These are phyloP conservation scores for Chiridota heheva DNA, from an alignment of 35 echinoderm and acorn worm genomes.

Conservation along the genomic window DNA sequence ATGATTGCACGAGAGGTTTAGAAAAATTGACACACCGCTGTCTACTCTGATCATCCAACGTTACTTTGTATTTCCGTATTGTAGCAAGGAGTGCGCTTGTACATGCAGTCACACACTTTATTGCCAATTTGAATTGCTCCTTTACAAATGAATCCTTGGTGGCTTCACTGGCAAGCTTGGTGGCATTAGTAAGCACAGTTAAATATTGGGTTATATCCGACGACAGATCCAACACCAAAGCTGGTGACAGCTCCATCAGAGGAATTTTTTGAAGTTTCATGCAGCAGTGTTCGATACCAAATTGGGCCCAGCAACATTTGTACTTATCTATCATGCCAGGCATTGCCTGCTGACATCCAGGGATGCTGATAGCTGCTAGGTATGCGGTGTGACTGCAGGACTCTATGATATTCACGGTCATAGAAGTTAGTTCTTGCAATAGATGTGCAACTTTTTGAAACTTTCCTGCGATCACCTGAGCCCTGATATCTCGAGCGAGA, in stretches of 20 bases:
- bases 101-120: conserved; percentile 95
- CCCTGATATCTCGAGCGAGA: conserved; percentile 75
- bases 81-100: conserved; percentile 77
- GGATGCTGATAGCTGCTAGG: conserved; percentile 83
- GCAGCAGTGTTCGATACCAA: conserved; percentile 90
- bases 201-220: conserved; percentile 83
- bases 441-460: conserved; percentile 73
- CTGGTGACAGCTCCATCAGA: conserved; percentile 74
- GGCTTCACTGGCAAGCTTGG: conserved; percentile 94
- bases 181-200: conserved; percentile 80
- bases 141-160: conserved; percentile 88
- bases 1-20: conserved; percentile 98
- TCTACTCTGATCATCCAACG: conserved; percentile 79
- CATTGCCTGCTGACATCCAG: conserved; percentile 81
- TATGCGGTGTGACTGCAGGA: conserved; percentile 96
- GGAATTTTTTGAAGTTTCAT: conserved; percentile 79
- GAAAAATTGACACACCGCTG: conserved; percentile 79
- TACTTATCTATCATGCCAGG: conserved; percentile 95
- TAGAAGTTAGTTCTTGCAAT: conserved; percentile 76
- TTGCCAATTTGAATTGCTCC: conserved; percentile 89
- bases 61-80: conserved; percentile 76
- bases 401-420: conserved; percentile 87
- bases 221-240: conserved; percentile 79
- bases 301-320: conserved; percentile 82
- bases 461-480: conserved; percentile 62